Conservation (phyloP, 2,888 invertebrate genomes). For the Cecidostiba fungosa region DNA sequence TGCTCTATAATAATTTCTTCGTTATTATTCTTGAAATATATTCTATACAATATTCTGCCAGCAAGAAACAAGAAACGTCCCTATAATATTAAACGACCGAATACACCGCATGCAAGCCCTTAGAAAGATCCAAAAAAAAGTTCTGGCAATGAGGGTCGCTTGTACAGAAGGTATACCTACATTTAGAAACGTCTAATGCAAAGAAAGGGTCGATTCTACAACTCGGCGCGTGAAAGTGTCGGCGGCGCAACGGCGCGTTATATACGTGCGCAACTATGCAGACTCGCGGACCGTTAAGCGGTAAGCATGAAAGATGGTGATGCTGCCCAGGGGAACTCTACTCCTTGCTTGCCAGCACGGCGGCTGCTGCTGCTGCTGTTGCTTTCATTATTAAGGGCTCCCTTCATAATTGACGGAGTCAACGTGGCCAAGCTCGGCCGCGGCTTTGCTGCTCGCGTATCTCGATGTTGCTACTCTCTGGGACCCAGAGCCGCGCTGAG, state of each 20-base stretch:
- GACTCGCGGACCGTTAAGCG: constrained; percentile 71
- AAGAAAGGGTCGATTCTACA: constrained; percentile 70
- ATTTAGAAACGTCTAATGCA: constrained; percentile 65
- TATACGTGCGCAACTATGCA: constrained; percentile 36
- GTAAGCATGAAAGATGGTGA: constrained; percentile 78
- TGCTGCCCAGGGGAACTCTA: constrained; percentile 76
- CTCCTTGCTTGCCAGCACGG: constrained; percentile 61
- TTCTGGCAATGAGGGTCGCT: not conserved
- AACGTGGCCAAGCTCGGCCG: constrained; percentile 61
- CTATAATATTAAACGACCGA: not conserved
- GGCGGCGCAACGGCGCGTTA: constrained; percentile 23
- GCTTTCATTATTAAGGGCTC: constrained; percentile 70
- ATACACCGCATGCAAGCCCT: constrained; percentile 26
- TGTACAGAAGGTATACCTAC: not conserved
- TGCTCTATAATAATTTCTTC: too few relatives aligned
- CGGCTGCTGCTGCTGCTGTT: constrained; percentile 60
- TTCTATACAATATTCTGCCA: too few relatives aligned
- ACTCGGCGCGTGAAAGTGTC: constrained; percentile 38
- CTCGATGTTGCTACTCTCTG: not conserved
- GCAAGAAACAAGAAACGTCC: too few relatives aligned
- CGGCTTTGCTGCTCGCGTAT: not conserved
- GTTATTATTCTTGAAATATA: too few relatives aligned
- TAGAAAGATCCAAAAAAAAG: not conserved
- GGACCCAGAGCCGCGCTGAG: not conserved
- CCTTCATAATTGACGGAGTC: constrained; percentile 78